Conservation (phyloP, 2,888 invertebrate genomes). For the Stenchaetothrips biformis region DNA sequence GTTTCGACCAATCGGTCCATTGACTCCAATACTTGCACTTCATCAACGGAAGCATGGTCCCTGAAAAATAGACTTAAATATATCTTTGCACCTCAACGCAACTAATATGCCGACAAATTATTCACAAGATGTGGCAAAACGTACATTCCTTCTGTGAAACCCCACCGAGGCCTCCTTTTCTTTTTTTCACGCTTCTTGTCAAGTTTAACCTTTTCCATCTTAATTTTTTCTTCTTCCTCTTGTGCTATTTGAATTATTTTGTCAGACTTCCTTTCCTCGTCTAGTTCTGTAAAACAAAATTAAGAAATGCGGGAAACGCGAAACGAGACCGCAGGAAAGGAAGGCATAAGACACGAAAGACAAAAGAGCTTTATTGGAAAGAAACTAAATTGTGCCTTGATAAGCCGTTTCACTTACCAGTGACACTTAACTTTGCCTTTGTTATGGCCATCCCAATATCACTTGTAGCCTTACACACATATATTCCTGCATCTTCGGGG, state of each 20-base stretch:
- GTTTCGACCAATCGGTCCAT: conserved; percentile 53
- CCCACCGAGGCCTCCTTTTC: conserved; percentile 39
- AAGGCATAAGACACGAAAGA: too few species aligned
- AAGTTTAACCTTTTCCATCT: conserved; percentile 38
- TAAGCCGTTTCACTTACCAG: conserved; percentile 33
- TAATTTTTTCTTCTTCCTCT: conserved; percentile 39
- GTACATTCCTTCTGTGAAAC: not conserved
- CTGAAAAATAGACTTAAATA: conserved; percentile 39
- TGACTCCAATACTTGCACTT: conserved; percentile 54
- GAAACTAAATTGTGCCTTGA: too few species aligned
- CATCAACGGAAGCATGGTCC: conserved; percentile 52
- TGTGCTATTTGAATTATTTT: conserved; percentile 30
- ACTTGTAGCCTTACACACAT: conserved; percentile 79
- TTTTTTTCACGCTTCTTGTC: conserved; percentile 38
- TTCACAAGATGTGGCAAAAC: not conserved
- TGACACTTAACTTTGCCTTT: conserved; percentile 69
- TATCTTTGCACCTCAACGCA: not conserved
- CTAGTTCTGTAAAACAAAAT: not conserved
- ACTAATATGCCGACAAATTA: not conserved
- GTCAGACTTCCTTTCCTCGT: not conserved
- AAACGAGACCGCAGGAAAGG: too few species aligned
- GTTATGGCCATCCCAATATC: conserved; percentile 76
- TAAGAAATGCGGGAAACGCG: not conserved
- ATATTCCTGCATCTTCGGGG: conserved; percentile 66
- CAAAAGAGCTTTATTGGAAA: too few species aligned